phyloP scores from a whole-genome alignment of 1,140 invertebrate genomes.

The Bilobella aurantiaca region DNA sequence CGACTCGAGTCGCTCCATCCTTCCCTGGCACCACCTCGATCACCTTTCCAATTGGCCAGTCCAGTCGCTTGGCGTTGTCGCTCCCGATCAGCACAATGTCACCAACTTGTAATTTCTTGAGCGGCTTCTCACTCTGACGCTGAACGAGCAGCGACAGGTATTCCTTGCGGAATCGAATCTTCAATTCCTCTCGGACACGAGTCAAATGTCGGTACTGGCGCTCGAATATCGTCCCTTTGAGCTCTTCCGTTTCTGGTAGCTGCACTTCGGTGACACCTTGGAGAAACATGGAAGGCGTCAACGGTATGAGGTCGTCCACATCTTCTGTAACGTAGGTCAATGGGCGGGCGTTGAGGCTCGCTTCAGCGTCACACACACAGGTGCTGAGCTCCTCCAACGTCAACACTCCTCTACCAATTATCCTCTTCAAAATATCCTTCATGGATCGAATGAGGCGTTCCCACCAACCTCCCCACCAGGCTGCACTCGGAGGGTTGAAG shows the following conservation, averaged over 20 bases:
- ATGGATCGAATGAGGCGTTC: conserved; percentile 12
- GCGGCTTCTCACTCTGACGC: too few relatives aligned
- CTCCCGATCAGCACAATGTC: too few relatives aligned
- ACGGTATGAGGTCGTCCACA: conserved; percentile 25
- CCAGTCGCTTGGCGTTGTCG: too few relatives aligned
- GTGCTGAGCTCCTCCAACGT: conserved; percentile 38
- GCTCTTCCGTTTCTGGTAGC: background rate
- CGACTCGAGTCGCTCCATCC: too few relatives aligned
- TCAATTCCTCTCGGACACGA: too few relatives aligned
- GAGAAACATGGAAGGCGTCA: conserved; percentile 36
- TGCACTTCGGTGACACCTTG: background rate
- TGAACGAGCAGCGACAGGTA: too few relatives aligned
- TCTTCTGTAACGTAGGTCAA: conserved; percentile 38
- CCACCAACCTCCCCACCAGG: conserved; percentile 22
- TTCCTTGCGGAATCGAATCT: too few relatives aligned
- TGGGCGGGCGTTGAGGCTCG: conserved; percentile 38
- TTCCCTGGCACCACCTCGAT: too few relatives aligned
- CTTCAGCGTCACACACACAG: conserved; percentile 37
- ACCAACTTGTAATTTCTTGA: too few relatives aligned
- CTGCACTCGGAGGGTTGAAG: conserved; percentile 12
- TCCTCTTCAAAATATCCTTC: conserved; percentile 31
- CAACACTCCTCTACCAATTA: conserved; percentile 34
- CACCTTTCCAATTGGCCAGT: too few relatives aligned
- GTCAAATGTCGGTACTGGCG: too few relatives aligned
- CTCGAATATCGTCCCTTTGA: too few relatives aligned